These are phyloP conservation scores for Gymnocheta viridis DNA, from an alignment of 2,888 invertebrate genomes.

Conservation along the genomic window DNA sequence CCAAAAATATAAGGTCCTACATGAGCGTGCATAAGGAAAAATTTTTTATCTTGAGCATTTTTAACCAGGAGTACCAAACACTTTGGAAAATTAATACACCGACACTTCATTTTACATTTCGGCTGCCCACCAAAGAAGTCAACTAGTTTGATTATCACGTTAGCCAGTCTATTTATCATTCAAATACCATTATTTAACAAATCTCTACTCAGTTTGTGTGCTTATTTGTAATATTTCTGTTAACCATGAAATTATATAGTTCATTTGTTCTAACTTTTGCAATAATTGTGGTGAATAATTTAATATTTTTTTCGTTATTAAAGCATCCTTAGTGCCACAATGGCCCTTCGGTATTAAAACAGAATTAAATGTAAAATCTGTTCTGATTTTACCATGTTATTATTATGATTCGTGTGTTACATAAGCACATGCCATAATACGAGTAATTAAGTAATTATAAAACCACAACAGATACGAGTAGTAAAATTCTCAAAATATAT, in stretches of 20 bases:
- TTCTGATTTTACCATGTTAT: constrained; percentile 5
- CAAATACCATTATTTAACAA: neutral
- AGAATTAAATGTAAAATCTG: neutral
- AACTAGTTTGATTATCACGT: neutral
- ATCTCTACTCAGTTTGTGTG: neutral
- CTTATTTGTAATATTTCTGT: neutral
- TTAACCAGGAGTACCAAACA: no score
- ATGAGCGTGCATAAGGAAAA: no score
- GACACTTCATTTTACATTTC: neutral
- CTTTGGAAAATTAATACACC: neutral
- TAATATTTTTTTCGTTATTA: neutral
- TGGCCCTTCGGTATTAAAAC: neutral
- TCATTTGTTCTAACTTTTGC: constrained; percentile 22
- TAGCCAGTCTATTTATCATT: neutral
- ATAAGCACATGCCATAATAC: constrained; percentile 1
- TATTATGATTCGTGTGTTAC: neutral
- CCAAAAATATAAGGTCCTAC: no score
- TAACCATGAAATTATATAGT: neutral
- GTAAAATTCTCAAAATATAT: neutral
- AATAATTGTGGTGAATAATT: constrained; percentile 34
- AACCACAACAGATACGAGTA: neutral
- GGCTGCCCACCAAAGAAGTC: no score
- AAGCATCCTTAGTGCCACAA: neutral
- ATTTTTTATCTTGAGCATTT: no score
- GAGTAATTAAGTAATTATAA: constrained; percentile 52